Evolutionary conservation across 1,140 invertebrate genomes (phyloP).

Genomic region (Harlomillsia oculata): DNA sequence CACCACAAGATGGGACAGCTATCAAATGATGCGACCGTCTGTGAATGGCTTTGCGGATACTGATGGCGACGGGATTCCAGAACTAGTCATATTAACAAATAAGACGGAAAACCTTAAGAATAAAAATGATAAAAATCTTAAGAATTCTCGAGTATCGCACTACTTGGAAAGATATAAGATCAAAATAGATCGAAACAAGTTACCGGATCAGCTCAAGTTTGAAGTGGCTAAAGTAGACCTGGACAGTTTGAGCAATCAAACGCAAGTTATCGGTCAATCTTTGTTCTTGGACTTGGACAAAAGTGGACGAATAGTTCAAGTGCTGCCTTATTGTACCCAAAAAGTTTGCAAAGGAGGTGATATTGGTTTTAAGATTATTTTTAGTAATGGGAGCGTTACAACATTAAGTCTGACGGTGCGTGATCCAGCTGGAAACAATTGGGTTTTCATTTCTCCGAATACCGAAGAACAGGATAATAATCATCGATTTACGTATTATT

Average conservation of each 20-base stretch:
- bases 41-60: slow-evolving; percentile 84
- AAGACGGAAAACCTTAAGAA: too few species aligned
- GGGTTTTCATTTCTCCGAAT: too few species aligned
- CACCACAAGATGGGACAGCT: too few species aligned
- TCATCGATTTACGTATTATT: slow-evolving; percentile 45
- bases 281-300: slow-evolving; percentile 77
- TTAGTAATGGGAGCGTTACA: not conserved
- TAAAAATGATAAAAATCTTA: too few species aligned
- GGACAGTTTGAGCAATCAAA: not conserved
- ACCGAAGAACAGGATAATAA: not conserved
- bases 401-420: too few species aligned
- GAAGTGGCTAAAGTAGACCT: not conserved
- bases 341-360: slow-evolving; percentile 45
- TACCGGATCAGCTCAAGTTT: too few species aligned
- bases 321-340: slow-evolving; percentile 69
- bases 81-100: slow-evolving; percentile 68
- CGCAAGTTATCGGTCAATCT: slow-evolving; percentile 59
- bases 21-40: not conserved
- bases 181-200: too few species aligned
- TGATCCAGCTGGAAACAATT: too few species aligned
- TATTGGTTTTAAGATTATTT: slow-evolving; percentile 51
- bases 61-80: slow-evolving; percentile 70
- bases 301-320: slow-evolving; percentile 64
- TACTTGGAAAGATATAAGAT: too few species aligned
- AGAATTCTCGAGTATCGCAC: too few species aligned